Evolutionary conservation across 2,888 invertebrate genomes (phyloP), one percentile per base, ranked within the genome.

Genomic region (Polymixis lichenea): DNA sequence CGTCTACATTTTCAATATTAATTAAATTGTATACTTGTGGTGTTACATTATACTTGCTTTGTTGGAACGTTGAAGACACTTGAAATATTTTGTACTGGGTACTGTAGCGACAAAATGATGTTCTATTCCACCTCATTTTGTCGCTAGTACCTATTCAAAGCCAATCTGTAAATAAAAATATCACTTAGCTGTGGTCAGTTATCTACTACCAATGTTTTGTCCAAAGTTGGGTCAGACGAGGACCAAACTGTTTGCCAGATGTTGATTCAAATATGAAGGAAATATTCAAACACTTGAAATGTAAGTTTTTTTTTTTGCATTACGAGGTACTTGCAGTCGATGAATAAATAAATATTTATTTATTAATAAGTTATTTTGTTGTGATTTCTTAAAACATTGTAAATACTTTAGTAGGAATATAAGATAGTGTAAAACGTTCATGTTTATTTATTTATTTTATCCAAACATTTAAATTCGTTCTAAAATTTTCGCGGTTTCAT

Each of bases 361-460:
- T 94, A 92, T 94, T 91, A 89, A 89, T 95, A 95, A 94, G 92
- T 95, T 94, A 94, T 92, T 95, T 94, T 92, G 94, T 96, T 95
- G 94, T 95, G 92, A 94, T 94, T 84, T 91, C 91, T 89, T 92
- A 90, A 92, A 92, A 92, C 90, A 89, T 94, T 91, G 91, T 91
- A 91, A 90, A 91, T 91, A 91, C 87, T 86, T 85, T 88, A 87
- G 83, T 88, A 87, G 83, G 61, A 88, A 89, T 90, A 87, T 88
- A 88, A 90, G 88, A 83, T 91, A 92, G 89, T 88, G 85, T 90
- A 91, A 89, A 85, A 88, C 66, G 78, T 86, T 86, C 84, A 74
- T 78, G 77, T 85, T 78, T 84, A 85, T 84, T 86, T 70, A 85
- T 89, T 88, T 83, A 72, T 77, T 85, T 75, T 60, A 75, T 67